These are phyloP conservation scores for Cryptops parisi DNA, from an alignment of 2,888 invertebrate genomes.

Conservation along the genomic window DNA sequence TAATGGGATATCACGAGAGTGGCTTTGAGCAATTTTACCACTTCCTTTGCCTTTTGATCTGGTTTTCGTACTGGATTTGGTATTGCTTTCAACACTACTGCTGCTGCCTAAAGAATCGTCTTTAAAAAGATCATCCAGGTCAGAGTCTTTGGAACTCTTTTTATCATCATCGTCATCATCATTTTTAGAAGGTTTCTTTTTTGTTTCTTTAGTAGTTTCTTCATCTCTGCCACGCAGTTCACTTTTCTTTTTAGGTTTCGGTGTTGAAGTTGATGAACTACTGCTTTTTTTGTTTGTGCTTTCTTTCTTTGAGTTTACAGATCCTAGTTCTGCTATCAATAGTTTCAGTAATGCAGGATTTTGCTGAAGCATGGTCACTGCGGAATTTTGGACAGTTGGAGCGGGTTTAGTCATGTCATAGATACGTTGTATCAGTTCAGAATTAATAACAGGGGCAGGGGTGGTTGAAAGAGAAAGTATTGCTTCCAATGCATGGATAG, in stretches of 20 bases:
- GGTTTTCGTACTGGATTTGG: not conserved
- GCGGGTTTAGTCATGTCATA: too few relatives aligned
- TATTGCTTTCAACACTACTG: not conserved
- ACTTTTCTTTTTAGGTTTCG: not conserved
- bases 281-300: not conserved
- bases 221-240: not conserved
- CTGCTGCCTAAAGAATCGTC: not conserved
- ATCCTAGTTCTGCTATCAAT: not conserved
- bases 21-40: not conserved
- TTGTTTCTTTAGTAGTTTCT: not conserved
- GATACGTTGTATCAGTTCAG: not conserved
- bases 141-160: not conserved
- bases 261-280: not conserved
- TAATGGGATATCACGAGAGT: not conserved
- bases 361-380: not conserved
- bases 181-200: too few relatives aligned
- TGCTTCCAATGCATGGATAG: not conserved
- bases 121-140: not conserved
- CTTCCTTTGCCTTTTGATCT: not conserved
- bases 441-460: not conserved
- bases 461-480: not conserved
- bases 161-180: not conserved
- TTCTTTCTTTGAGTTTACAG: not conserved
- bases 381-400: too few relatives aligned
- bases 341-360: not conserved